Base-by-base conservation (phyloP, 2,888 invertebrate species). In the Chironomus tentans region DNA sequence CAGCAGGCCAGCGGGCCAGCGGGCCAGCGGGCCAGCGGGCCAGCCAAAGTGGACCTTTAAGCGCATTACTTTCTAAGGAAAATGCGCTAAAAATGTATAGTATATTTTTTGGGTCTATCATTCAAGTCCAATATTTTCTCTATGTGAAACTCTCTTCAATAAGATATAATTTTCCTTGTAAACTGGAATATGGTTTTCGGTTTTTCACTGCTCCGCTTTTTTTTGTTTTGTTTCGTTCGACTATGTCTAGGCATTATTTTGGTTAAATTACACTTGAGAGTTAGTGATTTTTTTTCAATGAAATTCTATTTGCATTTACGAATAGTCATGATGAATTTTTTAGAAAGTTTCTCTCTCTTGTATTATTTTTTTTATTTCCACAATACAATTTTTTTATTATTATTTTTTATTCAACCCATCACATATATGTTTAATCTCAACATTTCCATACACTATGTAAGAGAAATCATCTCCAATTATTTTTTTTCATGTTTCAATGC, bases 281-380 rank as follows among this genome's bases (percentile, higher is more conserved):
- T 38, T 38, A 38, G 56, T 48, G 71, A 71, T 71, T 28, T 38
- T 38, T 38, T 38, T 71, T 71, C 46, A 38, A 71, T 71, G 24
- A n/a, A 71, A 71, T 71, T 71, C 56, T 71, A 71, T 71, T 71
- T 50, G 56, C 46, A 47, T 70, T 68, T 15, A 48, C 70, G 70
- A 70, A 48, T 70, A 69, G 38, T 69, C 24, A 70, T 70, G 70
- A 68, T 70, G 21, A 70, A 71, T 71, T 71, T 71, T 56, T 56
- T 50, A 71, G 71, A 71, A 71, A 71, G 71, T 61, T 71, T 69
- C 18, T 69, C 24, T 71, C 48, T 47, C 47, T 50, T 71, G 10
- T 71, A 18, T 62, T n/a, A 48, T 18, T 7, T 22, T 10, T 65
- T 6, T 65, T 12, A 10, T 65, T 65, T 24, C 65, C 12, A n/a